Evolutionary conservation across 1,140 invertebrate genomes (phyloP).

Genomic region (Zaprionus lachaisei): DNA sequence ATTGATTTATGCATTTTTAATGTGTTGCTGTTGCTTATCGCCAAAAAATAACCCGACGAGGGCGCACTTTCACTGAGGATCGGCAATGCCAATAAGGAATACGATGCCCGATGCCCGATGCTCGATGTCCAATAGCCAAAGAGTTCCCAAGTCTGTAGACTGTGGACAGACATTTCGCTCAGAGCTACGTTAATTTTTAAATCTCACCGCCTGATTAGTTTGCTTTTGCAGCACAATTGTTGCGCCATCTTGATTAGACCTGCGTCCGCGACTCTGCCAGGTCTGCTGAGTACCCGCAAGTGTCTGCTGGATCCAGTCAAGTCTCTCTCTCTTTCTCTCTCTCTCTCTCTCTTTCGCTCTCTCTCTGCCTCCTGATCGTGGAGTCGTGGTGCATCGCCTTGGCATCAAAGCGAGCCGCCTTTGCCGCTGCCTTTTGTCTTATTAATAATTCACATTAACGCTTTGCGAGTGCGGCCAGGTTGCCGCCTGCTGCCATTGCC

Average conservation of each 20-base stretch:
- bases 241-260: conserved; percentile 77
- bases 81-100: conserved; percentile 24
- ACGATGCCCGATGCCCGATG: conserved; percentile 8
- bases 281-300: conserved; percentile 1
- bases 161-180: conserved; percentile 29
- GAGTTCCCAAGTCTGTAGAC: not conserved
- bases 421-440: conserved; percentile 83
- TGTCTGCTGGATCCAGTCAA: not conserved
- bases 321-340: conserved; percentile 5
- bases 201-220: conserved; percentile 85
- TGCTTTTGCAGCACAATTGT: conserved; percentile 64
- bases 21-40: conserved; percentile 84
- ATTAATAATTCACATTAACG: conserved; percentile 85
- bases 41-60: conserved; percentile 37
- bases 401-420: conserved; percentile 71
- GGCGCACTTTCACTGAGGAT: conserved; percentile 68
- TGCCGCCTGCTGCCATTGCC: conserved; percentile 65
- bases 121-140: not conserved
- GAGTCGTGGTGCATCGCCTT: conserved; percentile 1
- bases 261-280: conserved; percentile 25
- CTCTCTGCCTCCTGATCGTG: not conserved
- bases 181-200: conserved; percentile 83
- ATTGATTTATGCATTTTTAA: conserved; percentile 85
- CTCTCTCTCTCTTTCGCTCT: not conserved
- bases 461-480: conserved; percentile 80